Evolutionary conservation across 2,888 invertebrate species (phyloP).

Genomic region (Himalopsyche kuldschensis): DNA sequence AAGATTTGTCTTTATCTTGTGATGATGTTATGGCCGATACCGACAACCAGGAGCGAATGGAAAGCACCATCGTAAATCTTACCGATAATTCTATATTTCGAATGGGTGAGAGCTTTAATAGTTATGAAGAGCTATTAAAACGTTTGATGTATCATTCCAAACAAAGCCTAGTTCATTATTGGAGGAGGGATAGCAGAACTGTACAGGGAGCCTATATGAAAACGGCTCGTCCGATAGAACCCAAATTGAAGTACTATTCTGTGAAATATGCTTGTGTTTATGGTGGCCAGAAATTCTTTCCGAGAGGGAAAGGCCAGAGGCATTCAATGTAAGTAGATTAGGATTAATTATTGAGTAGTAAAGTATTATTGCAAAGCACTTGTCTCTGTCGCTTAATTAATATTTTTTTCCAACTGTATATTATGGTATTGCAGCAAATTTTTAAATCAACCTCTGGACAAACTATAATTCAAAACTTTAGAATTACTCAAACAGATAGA

Average conservation of each 20-base stretch:
- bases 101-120: conserved; percentile 50
- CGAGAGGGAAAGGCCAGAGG: conserved; percentile 48
- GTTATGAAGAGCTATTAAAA: conserved; percentile 48
- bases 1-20: background rate
- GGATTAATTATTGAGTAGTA: background rate
- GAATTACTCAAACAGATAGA: too few relatives aligned
- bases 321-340: conserved; percentile 46
- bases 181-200: conserved; percentile 51
- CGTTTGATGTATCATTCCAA: conserved; percentile 48
- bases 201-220: conserved; percentile 52
- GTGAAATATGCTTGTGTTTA: conserved; percentile 52
- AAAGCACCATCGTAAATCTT: background rate
- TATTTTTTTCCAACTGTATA: too few relatives aligned
- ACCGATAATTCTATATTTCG: conserved; percentile 42
- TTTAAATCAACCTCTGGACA: too few relatives aligned
- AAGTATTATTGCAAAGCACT: too few relatives aligned
- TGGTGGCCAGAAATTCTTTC: conserved; percentile 50
- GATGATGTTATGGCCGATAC: background rate
- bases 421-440: too few relatives aligned
- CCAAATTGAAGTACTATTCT: conserved; percentile 49
- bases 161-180: conserved; percentile 51
- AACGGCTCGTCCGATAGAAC: conserved; percentile 49
- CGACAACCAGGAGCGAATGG: background rate
- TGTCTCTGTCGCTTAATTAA: too few relatives aligned
- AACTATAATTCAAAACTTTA: too few relatives aligned